These are phyloP conservation scores for Echinops telfairi DNA, from an alignment of 2,113 vertebrate genomes.

Conservation along the genomic window DNA sequence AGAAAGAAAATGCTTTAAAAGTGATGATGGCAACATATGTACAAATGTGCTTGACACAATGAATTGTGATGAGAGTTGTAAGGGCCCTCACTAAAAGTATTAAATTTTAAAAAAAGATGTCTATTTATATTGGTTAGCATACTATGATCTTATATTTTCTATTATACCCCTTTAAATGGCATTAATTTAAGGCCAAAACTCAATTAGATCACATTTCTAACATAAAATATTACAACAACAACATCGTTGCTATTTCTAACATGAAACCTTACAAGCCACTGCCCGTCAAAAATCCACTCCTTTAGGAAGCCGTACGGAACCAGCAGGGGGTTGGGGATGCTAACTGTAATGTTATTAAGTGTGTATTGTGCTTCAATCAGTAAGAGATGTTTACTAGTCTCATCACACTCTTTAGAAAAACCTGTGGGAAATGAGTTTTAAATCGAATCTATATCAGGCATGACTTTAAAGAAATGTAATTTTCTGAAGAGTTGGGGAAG, in stretches of 20 bases:
- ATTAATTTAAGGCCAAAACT: conserved; percentile 25
- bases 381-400: conserved; percentile 38
- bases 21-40: too few species aligned
- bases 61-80: too few species aligned
- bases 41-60: too few species aligned
- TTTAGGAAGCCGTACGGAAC: not conserved
- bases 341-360: conserved; percentile 22
- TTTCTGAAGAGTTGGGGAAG: not conserved
- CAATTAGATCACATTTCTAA: conserved; percentile 30
- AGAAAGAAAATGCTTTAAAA: too few species aligned
- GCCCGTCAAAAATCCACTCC: not conserved
- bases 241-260: not conserved
- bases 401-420: not conserved
- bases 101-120: not conserved
- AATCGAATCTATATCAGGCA: conserved; percentile 56
- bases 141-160: not conserved
- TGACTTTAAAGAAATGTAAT: conserved; percentile 58
- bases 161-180: conserved; percentile 9
- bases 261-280: too few species aligned
- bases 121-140: not conserved
- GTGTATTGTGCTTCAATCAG: not conserved
- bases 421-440: conserved; percentile 43
- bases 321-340: not conserved
- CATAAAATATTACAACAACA: conserved; percentile 7
- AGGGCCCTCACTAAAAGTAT: too few species aligned